Percentiles rank a stretch among this genome's conserved stretches.
These are phyloP conservation scores for Nylanderia fulva DNA, from an alignment of 1,140 invertebrate species.

Conservation along the genomic window DNA sequence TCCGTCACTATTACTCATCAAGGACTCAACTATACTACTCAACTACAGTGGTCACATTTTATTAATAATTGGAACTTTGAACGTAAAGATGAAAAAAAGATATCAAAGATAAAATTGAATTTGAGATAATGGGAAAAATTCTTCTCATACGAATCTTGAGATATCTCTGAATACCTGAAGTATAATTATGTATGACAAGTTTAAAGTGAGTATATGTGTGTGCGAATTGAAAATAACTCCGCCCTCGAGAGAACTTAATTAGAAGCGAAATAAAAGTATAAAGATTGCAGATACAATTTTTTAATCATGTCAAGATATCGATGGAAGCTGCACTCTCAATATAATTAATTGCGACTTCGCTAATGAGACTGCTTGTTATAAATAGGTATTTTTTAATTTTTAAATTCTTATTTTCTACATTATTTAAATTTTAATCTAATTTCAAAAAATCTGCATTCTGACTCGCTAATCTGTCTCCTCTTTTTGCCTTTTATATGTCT, in stretches of 20 bases:
- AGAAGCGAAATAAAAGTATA: neutral
- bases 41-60: no score
- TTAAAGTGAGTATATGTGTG: neutral
- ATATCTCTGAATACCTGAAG: neutral
- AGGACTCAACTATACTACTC: no score
- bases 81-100: neutral
- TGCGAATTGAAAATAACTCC: neutral
- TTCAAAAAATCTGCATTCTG: neutral
- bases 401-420: neutral
- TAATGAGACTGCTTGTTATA: constrained; percentile 52
- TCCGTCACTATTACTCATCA: neutral
- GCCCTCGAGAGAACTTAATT: neutral
- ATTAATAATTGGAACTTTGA: no score
- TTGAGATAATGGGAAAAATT: neutral
- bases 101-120: neutral
- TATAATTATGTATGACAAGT: neutral
- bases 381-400: neutral
- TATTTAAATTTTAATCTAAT: neutral
- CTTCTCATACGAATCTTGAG: neutral
- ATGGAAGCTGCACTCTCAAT: neutral
- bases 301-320: neutral
- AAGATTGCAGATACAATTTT: neutral
- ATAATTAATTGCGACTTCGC: constrained; percentile 36
- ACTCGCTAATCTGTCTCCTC: neutral
- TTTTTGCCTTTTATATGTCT: neutral